A percentile compares a stretch with the other conserved stretches of the same genome.
These are phyloP conservation scores for Pyrrhia umbra DNA, from an alignment of 2,888 invertebrate genomes.

Conservation along the genomic window DNA sequence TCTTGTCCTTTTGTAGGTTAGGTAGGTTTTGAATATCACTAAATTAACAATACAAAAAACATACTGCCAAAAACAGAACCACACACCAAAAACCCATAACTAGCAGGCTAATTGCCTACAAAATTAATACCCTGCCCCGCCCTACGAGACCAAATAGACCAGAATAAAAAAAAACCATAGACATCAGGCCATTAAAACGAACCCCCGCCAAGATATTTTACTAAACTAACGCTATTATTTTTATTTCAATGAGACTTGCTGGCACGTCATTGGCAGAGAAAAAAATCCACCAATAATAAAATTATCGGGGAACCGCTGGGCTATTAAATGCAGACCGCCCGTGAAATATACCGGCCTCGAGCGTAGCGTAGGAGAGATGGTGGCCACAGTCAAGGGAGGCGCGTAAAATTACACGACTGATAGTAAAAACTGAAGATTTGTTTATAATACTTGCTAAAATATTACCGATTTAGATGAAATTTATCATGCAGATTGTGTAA, in stretches of 20 bases:
- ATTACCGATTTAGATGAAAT: neutral
- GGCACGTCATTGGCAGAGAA: conserved; percentile 79
- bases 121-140: conserved; percentile 57
- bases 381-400: conserved; percentile 51
- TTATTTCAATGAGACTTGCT: conserved; percentile 76
- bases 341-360: conserved; percentile 83
- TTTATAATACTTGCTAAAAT: neutral
- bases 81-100: conserved; percentile 52
- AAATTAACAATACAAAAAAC: conserved; percentile 6
- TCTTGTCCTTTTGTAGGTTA: neutral
- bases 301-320: conserved; percentile 86
- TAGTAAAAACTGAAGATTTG: conserved; percentile 26
- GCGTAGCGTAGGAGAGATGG: conserved; percentile 62
- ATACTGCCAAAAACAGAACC: conserved; percentile 16
- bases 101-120: conserved; percentile 58
- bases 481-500: too few relatives aligned
- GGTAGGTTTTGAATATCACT: neutral
- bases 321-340: conserved; percentile 89
- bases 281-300: conserved; percentile 88
- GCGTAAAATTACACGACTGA: conserved; percentile 46
- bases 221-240: conserved; percentile 79
- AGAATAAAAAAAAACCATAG: conserved; percentile 61
- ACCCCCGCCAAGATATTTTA: conserved; percentile 75
- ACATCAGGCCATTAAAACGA: conserved; percentile 64
- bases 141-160: conserved; percentile 64